Base-by-base conservation (phyloP, 2,113 vertebrate species). In the Heloderma charlesbogerti region DNA sequence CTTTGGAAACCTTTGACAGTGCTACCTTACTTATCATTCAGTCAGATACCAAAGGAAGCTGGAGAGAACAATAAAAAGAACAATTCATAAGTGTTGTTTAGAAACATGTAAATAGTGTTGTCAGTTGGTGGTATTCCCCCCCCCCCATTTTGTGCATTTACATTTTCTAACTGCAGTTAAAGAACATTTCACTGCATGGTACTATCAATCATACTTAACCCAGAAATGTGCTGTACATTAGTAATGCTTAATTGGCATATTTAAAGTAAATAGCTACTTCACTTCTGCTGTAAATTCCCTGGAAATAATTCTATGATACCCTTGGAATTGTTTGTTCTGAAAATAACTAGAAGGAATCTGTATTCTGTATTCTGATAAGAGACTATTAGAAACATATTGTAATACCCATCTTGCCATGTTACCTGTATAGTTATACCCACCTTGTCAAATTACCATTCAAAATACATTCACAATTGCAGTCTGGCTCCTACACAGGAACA, bases 181-280 rank as follows among this genome's bases (percentile, higher is more conserved):
- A 97, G 95, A 96, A 97, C 94, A 96, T 97, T 97, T 97, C 95
- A 93, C 96, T 88, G 94, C 90, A 29, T 96, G 95, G 88, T 96
- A 91, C 95, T 96, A 97, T 97, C 97, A 97, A 97, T 98, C 96
- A 97, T 97, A 90, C 95, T 96, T 96, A 97, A 96, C 94, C 95
- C 95, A 95, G 95, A 97, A 97, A 95, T 93, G 92, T 95, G 95
- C 94, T 96, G 95, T 95, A 97, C 93, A 97, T 97, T 97, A 97
- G 92, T 96, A 97, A 97, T 89, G 94, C 90, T 96, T 97, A 97
- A 97, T 97, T 97, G 97, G 95, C 96, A 96, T 97, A 97, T 97
- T 98, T 97, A 97, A 98, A 97, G 96, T 97, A 97, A 98, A 97
- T 97, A 97, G 95, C 91, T 96, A 95, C 94, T 97, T 97, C 96